Base-by-base conservation (phyloP, 1,140 invertebrate species). In the Ruditapes philippinarum region DNA sequence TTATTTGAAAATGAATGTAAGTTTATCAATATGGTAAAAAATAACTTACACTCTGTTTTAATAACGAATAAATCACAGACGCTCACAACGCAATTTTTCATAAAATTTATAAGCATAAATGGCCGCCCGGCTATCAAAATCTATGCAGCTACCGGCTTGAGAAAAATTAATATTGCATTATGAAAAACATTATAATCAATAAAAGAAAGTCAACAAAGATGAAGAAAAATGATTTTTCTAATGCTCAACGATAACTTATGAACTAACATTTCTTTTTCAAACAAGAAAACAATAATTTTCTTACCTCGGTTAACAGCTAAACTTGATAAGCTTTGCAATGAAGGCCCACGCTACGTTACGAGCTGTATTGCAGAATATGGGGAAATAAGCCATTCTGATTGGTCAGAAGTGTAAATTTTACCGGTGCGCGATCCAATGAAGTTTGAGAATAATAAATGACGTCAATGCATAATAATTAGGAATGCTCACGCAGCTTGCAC, bases 401-500 rank as follows among this genome's bases (percentile, higher is more conserved):
- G 93, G 93, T 65, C 84, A 65, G 80, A 45, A 89, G 86, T 42
- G 78, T 73, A 62, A 76, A 92, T 87, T 90, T 89, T 87, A 65
- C 88, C 86, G 90, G 88, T 76, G 83, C 73, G 78, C 70, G 38
- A 78, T 83, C 93, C 93, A 94, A 94, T 94, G 82, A 91, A 88
- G 60, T 45, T 65, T 12, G 22, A 36, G 40, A 57, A 79, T 79
- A 78, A 74, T 80, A 38, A 70, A 74, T 92, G 91, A 93, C 92
- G 92, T 91, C 25, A 76, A 78, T 91, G 90, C 79, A 91, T 91
- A 92, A 89, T 91, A 57, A 60, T 83, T 38, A 74, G 40, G 19
- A 19, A 25, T 31, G 51, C 86, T 42, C 54, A 31, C 76, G 78
- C 86, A 70, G 54, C 17, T 12, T 42, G 36, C 22, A 11, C 4